Evolutionary conservation across 1,140 invertebrate genomes (phyloP).

Genomic region (honey bee (Apis mellifera)): DNA sequence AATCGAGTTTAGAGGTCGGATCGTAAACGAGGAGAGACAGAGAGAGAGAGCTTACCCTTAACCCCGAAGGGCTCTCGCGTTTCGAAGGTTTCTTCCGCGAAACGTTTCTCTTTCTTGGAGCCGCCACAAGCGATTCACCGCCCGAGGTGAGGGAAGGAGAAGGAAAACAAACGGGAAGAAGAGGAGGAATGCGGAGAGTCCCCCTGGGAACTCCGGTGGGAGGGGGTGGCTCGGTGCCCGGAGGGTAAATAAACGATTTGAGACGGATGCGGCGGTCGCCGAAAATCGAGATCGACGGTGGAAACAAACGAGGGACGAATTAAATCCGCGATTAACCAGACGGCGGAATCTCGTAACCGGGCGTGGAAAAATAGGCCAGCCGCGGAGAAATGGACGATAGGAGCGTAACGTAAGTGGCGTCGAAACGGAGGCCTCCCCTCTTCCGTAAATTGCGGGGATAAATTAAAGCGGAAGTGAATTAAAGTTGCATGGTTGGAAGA

Average conservation of each 20-base stretch:
- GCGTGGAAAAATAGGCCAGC: slow-evolving; percentile 8
- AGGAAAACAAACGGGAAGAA: slow-evolving; percentile 25
- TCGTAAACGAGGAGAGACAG: slow-evolving; percentile 31
- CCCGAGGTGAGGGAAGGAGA: not conserved
- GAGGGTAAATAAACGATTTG: slow-evolving; percentile 38
- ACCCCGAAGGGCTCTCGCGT: slow-evolving; percentile 23
- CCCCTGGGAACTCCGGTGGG: slow-evolving; percentile 20
- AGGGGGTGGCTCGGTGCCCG: slow-evolving; percentile 12
- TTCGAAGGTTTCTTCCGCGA: slow-evolving; percentile 41
- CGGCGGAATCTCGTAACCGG: not conserved
- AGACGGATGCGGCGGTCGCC: not conserved
- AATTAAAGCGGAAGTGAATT: not conserved
- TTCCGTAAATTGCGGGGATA: not conserved
- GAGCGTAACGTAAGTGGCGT: not conserved
- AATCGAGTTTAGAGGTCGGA: slow-evolving; percentile 42
- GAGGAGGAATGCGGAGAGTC: not conserved
- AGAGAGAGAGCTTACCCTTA: slow-evolving; percentile 32
- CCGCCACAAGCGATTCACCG: not conserved
- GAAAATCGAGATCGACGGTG: not conserved
- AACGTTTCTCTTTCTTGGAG: not conserved
- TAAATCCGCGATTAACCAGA: slow-evolving; percentile 17
- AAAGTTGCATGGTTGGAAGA: not conserved
- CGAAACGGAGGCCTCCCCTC: not conserved
- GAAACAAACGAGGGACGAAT: slow-evolving; percentile 10
- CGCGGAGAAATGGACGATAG: not conserved